phyloP scores from a whole-genome alignment of 2,797 vertebrate genomes.

The Anas bernieri region DNA sequence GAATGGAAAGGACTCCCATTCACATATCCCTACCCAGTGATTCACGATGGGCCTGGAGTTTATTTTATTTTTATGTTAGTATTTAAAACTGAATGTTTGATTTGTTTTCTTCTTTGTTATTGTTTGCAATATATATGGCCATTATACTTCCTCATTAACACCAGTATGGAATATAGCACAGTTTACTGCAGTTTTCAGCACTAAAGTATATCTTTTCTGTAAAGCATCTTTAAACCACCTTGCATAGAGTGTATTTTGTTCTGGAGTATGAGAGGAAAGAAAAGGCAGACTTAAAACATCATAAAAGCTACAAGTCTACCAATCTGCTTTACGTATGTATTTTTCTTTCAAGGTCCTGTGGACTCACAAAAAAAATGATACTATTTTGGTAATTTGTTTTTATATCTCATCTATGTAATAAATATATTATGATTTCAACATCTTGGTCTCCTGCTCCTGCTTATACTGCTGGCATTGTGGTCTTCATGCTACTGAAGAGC shows the following conservation, averaged over 20 bases:
- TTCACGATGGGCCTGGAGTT: slow-evolving; percentile 69
- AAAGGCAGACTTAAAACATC: slow-evolving; percentile 45
- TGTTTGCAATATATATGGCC: slow-evolving; percentile 55
- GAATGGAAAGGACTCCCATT: slow-evolving; percentile 38
- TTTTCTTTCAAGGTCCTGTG: slow-evolving; percentile 78
- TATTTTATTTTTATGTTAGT: slow-evolving; percentile 76
- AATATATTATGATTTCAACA: slow-evolving; percentile 74
- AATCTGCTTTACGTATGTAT: slow-evolving; percentile 56
- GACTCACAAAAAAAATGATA: slow-evolving; percentile 75
- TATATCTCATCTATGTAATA: slow-evolving; percentile 81
- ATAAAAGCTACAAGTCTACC: slow-evolving; percentile 15
- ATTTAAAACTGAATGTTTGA: slow-evolving; percentile 72
- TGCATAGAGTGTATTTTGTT: slow-evolving; percentile 55
- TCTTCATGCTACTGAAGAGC: background rate
- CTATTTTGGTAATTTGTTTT: slow-evolving; percentile 79
- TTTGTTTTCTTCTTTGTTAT: slow-evolving; percentile 65
- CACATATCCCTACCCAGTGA: slow-evolving; percentile 43
- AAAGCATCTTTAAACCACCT: slow-evolving; percentile 46
- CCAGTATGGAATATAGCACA: slow-evolving; percentile 65
- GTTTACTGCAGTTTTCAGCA: slow-evolving; percentile 61
- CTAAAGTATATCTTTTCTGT: slow-evolving; percentile 63
- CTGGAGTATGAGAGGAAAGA: slow-evolving; percentile 45
- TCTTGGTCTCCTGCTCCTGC: background rate
- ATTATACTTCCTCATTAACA: slow-evolving; percentile 63
- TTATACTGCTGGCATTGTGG: background rate